Evolutionary conservation across 2,113 vertebrate species (phyloP), one percentile per base, ranked within the genome.

Genomic region (Scomber japonicus): DNA sequence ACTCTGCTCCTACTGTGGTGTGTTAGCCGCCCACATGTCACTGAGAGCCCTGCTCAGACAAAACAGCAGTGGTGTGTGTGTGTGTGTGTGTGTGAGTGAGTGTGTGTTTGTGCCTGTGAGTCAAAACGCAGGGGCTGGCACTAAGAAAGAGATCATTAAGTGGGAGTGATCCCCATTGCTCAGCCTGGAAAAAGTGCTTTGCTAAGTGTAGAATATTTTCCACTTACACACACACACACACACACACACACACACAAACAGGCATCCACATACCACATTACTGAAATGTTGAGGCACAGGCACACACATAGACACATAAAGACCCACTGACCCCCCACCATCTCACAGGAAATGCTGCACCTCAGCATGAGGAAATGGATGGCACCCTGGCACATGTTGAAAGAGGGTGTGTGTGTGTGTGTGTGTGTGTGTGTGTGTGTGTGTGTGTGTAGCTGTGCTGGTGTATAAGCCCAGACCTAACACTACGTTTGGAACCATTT

Each of bases 341-440:
- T 78, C 78, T 54, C 81, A 84, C 92, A 94, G 92, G 93, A 94
- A 93, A 92, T 87, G 87, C 91, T 94, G 91, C 87, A 86, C 84
- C 91, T 83, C 92, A 91, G 90, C 90, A 88, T 90, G 89, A 94
- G 93, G 93, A 94, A 94, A 88, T 93, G 80, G 88, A 93, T 91
- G 92, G 89, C 91, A 94, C 91, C 89, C 90, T 93, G 93, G 91
- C 91, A 94, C 92, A 93, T 93, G 93, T 93, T 90, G 59, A 92
- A 94, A 91, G 89, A 72, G 46, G 35, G 51, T 45, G 50, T 57
- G 73, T 56, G 63, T 62, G 62, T 63, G 78, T 84, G 84, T 71
- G 55, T 69, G 55, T 76, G 76, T 54, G 76, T 61, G 67, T 63
- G 49, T 70, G 69, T 82, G 71, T 76, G 74, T 75, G 84, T 73